Conservation (phyloP, 2,113 vertebrate genomes). For the Phocoena sinus region DNA sequence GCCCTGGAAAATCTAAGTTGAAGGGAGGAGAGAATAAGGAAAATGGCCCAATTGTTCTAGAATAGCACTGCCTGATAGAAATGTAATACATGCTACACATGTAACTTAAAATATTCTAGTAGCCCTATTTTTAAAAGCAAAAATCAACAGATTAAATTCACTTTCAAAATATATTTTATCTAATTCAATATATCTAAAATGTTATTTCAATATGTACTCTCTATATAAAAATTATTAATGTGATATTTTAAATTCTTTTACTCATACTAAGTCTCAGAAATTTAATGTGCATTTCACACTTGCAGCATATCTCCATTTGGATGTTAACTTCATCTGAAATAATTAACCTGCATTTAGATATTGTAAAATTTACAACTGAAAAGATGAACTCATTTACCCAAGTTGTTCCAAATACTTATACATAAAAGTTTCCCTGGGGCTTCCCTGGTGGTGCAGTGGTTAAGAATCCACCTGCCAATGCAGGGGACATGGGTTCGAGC, state of each 20-base stretch:
- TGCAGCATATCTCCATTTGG: neutral
- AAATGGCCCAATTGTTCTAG: neutral
- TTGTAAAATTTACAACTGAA: neutral
- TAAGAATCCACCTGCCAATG: no score
- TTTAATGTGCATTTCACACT: neutral
- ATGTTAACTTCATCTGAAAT: neutral
- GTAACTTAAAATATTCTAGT: slow-evolving; percentile 12
- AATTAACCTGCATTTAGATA: slow-evolving; percentile 3
- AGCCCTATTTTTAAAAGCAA: neutral
- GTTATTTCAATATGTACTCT: neutral
- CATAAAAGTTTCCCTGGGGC: neutral
- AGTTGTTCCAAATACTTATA: neutral
- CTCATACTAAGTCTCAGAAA: neutral
- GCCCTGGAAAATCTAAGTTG: neutral
- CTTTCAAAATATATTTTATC: neutral
- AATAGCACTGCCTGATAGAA: neutral
- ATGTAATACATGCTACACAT: neutral
- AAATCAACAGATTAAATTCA: neutral
- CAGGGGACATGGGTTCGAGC: no score
- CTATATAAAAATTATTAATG: neutral
- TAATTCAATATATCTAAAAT: neutral
- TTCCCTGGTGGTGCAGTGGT: no score
- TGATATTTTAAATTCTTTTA: neutral
- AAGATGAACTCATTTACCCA: neutral
- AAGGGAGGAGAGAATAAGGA: neutral